Evolutionary conservation across 2,113 vertebrate genomes (phyloP), one percentile per base, ranked within the genome.

Genomic region (Melanotaenia duboulayi): DNA sequence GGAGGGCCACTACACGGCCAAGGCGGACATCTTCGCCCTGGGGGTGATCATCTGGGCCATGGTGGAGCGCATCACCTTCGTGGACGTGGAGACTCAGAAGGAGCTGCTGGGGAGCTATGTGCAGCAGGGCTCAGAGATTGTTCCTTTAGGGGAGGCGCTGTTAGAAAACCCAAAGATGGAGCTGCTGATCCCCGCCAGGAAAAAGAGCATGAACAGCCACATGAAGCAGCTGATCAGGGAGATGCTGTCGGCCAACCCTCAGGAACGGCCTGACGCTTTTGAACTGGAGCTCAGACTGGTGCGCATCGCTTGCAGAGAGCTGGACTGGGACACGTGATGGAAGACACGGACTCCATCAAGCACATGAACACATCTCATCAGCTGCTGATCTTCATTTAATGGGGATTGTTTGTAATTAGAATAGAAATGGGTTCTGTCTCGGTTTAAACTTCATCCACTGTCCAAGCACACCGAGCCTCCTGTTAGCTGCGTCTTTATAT

Each of bases 41-140:
- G 97, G 97, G 1, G 95, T 99, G 80, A 99, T 99, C 72, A 96
- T 99, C 89, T 99, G 97, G 97, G 97, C 97, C 0, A 98, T 99
- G 97, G 81, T 99, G 85, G 97, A 99, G 88, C 95, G 96, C 70
- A 97, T 99, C 83, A 99, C 97, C 0, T 99, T 99, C 60, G 87
- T 97, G 28, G 97, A 99, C 16, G 95, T 95, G 0, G 96, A 98
- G 79, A 99, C 97, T 0, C 97, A 99, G 93, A 98, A 98, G 64
- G 96, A 97, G 86, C 95, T 99, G 51, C 79, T 99, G 86, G 97
- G 97, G 58, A 96, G 96, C 71, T 99, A 99, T 0, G 97, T 98
- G 37, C 95, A 91, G 85, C 97, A 97, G 88, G 97, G 97, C 23
- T 88, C 95, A 0, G 96, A 96, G 51, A 97, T 99, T 1, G 96